These are phyloP conservation scores for Apoda limacodes DNA, from an alignment of 2,888 invertebrate genomes.

Conservation along the genomic window DNA sequence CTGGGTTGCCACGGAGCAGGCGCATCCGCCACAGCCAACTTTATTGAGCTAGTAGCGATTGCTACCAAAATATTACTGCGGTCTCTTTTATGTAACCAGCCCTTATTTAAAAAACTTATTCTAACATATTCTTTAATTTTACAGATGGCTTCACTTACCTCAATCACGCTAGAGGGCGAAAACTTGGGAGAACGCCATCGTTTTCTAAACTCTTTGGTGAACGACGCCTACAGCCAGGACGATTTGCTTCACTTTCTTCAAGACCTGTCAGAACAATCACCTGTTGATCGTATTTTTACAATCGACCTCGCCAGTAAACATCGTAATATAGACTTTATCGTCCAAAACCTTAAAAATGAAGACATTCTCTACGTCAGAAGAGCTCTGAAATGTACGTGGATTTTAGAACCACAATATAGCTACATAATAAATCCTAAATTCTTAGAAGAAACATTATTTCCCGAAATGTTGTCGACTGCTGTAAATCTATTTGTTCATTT, in stretches of 20 bases:
- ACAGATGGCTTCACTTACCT: background rate
- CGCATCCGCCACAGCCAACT: too few species aligned
- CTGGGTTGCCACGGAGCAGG: too few species aligned
- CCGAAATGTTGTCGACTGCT: background rate
- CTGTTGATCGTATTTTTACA: conserved; percentile 15
- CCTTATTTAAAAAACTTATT: too few species aligned
- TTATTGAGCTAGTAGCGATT: too few species aligned
- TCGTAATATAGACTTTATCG: conserved; percentile 14
- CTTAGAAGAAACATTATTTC: background rate
- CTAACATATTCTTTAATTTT: too few species aligned
- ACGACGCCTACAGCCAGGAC: background rate
- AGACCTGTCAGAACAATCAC: conserved; percentile 6
- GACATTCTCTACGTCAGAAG: conserved; percentile 3
- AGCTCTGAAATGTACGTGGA: background rate
- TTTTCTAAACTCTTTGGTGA: background rate
- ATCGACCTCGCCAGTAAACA: conserved; percentile 18
- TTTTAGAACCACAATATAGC: background rate
- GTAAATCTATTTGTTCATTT: conserved; percentile 21
- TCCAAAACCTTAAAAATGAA: conserved; percentile 12
- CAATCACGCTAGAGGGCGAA: background rate
- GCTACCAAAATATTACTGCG: too few species aligned
- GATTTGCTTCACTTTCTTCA: background rate
- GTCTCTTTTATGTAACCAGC: too few species aligned
- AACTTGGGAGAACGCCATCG: background rate
- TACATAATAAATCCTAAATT: background rate